Percentiles rank a stretch among this genome's conserved stretches.
Conservation (phyloP, 2,797 vertebrate genomes). For the Pogoniulus pusillus region DNA sequence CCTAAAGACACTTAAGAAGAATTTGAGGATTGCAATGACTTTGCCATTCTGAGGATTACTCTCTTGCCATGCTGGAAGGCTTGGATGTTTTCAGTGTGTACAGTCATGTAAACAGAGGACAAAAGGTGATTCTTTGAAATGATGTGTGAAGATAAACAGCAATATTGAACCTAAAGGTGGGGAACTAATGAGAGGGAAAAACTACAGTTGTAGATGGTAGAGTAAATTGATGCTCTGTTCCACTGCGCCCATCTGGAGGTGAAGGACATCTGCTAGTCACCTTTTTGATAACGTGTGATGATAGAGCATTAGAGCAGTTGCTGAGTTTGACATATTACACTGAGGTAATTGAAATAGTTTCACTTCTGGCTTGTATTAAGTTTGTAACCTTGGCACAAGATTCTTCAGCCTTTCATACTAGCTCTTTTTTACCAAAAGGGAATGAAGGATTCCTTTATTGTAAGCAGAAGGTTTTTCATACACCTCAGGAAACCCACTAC, state of each 20-base stretch:
- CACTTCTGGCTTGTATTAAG: neutral
- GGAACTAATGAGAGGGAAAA: neutral
- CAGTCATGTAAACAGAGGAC: neutral
- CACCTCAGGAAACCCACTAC: neutral
- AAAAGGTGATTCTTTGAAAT: neutral
- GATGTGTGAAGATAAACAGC: neutral
- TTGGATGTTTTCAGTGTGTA: neutral
- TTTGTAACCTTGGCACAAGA: neutral
- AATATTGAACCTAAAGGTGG: neutral
- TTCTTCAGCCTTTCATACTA: neutral
- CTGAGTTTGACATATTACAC: neutral
- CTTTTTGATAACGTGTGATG: neutral
- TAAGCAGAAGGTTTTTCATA: neutral
- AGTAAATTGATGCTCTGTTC: neutral
- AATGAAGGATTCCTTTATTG: neutral
- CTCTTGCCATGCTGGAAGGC: neutral
- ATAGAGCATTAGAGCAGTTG: accelerated
- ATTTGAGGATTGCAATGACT: neutral
- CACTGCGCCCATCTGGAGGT: neutral
- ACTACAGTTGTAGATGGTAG: neutral
- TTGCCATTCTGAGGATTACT: neutral
- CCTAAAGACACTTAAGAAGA: neutral
- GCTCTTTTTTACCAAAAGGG: neutral
- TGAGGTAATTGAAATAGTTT: neutral
- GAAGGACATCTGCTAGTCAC: neutral